Evolutionary conservation across 2,797 vertebrate genomes (phyloP).

Genomic region (Arnoldichthys spilopterus): DNA sequence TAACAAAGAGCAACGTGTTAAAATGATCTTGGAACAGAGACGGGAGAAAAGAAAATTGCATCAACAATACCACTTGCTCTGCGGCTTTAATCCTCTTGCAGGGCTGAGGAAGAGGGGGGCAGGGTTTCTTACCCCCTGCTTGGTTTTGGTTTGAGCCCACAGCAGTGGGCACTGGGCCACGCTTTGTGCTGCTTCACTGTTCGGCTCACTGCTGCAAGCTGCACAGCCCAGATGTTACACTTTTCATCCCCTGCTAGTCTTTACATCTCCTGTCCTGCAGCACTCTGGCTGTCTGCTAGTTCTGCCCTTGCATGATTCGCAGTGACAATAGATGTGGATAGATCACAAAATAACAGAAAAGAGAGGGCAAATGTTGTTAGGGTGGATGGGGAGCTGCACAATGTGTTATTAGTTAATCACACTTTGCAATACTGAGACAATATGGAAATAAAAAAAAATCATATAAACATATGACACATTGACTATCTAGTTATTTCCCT

Average conservation of each 20-base stretch:
- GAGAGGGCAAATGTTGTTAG: not conserved
- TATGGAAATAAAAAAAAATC: too few species aligned
- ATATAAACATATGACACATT: too few species aligned
- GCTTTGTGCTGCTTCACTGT: constrained; percentile 31
- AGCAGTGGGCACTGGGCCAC: constrained; percentile 30
- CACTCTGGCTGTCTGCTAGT: constrained; percentile 50
- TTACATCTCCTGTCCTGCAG: constrained; percentile 45
- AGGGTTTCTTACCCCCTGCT: constrained; percentile 16
- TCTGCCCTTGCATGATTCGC: not conserved
- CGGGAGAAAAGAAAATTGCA: constrained; percentile 18
- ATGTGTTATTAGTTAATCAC: not conserved
- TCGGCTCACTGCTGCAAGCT: constrained; percentile 27
- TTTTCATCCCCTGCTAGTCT: constrained; percentile 31
- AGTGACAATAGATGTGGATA: not conserved
- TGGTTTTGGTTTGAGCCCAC: not conserved
- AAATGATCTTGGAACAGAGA: not conserved
- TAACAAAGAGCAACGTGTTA: not conserved
- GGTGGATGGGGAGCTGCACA: constrained; percentile 16
- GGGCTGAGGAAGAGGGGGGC: constrained; percentile 8
- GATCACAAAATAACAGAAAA: not conserved
- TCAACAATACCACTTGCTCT: not conserved
- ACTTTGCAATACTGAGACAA: not conserved
- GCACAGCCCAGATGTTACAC: constrained; percentile 48
- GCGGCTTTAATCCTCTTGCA: constrained; percentile 5
- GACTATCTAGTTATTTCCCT: too few species aligned